A percentile compares a stretch with the other conserved stretches of the same genome.
Conservation (phyloP, 2,888 invertebrate genomes). For the Drosophila lutescens region DNA sequence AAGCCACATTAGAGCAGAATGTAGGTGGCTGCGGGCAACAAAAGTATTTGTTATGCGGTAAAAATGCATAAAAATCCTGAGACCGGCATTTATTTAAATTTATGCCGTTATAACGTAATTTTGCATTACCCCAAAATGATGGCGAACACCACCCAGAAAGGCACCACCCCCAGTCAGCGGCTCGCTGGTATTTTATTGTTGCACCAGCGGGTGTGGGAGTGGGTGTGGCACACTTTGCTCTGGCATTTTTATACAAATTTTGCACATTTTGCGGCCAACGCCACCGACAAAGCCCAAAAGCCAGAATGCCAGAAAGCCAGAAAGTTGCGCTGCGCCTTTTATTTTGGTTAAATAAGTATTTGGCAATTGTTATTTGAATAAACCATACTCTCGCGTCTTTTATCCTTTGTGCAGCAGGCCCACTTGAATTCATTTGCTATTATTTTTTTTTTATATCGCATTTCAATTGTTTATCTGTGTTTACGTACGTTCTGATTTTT, state of each 20-base stretch:
- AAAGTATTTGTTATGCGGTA: constrained; percentile 83
- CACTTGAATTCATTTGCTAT: constrained; percentile 43
- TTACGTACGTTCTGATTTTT: constrained; percentile 25
- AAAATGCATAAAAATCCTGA: constrained; percentile 84
- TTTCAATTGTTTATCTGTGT: constrained; percentile 69
- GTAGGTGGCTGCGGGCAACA: constrained; percentile 57
- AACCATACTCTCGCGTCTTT: constrained; percentile 39
- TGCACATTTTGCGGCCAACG: constrained; percentile 46
- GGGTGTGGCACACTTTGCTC: constrained; percentile 63
- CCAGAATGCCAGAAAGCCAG: constrained; percentile 42
- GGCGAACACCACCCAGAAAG: constrained; percentile 35
- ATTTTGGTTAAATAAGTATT: constrained; percentile 69
- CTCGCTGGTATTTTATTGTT: constrained; percentile 68
- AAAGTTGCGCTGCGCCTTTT: constrained; percentile 55
- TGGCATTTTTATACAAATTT: constrained; percentile 67
- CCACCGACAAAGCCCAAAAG: constrained; percentile 46
- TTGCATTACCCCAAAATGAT: constrained; percentile 81
- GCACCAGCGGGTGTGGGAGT: constrained; percentile 34
- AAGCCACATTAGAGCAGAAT: constrained; percentile 69
- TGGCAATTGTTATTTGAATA: constrained; percentile 71
- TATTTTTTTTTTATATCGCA: constrained; percentile 45
- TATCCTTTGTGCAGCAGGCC: constrained; percentile 54
- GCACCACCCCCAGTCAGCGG: constrained; percentile 47
- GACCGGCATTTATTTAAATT: constrained; percentile 85
- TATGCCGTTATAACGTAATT: constrained; percentile 84